phyloP scores from a whole-genome alignment of 2,888 invertebrate genomes.

The Helobdella robusta region DNA sequence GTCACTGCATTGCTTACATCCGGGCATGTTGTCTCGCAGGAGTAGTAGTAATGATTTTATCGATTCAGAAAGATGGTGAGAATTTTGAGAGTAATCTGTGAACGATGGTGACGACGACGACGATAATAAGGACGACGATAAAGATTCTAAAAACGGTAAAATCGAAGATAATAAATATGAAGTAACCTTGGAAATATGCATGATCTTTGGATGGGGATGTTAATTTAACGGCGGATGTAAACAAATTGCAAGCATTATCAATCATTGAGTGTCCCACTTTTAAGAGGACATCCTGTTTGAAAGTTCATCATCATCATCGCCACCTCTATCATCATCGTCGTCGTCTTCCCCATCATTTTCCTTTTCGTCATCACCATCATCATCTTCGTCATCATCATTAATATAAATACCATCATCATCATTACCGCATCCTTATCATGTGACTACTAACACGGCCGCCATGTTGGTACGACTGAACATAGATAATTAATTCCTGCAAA shows the following conservation, averaged over 20 bases:
- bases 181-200: constrained; percentile 47
- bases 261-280: constrained; percentile 69
- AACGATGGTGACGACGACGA: not conserved
- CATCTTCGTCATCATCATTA: no score
- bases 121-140: not conserved
- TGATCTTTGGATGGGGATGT: constrained; percentile 82
- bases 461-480: no score
- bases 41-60: constrained; percentile 88
- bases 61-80: constrained; percentile 87
- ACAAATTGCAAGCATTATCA: constrained; percentile 79
- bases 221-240: constrained; percentile 76
- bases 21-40: constrained; percentile 56
- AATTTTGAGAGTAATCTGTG: constrained; percentile 70
- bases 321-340: no score
- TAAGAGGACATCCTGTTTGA: constrained; percentile 79
- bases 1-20: no score
- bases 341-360: no score
- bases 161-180: not conserved
- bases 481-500: no score
- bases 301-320: no score
- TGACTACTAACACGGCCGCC: no score
- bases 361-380: no score
- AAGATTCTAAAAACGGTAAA: not conserved
- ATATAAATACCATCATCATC: no score
- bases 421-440: no score